Conservation (phyloP, 2,888 invertebrate genomes). For the Ophion costatus region DNA sequence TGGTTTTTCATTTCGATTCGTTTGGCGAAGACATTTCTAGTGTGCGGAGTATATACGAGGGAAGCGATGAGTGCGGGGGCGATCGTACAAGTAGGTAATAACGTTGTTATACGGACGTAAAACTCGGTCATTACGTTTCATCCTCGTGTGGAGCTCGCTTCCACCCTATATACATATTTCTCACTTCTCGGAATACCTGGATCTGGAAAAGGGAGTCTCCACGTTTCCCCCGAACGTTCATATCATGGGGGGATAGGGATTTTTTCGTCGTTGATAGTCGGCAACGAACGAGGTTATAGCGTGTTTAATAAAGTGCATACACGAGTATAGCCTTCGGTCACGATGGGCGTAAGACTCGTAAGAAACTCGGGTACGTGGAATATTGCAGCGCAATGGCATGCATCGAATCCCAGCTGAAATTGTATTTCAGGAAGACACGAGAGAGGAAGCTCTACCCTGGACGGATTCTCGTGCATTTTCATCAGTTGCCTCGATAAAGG, state of each 20-base stretch:
- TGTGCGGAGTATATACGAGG: background rate
- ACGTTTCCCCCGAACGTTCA: background rate
- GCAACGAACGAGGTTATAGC: conserved; percentile 57
- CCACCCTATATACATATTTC: conserved; percentile 18
- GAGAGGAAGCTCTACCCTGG: conserved; percentile 18
- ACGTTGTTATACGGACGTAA: conserved; percentile 60
- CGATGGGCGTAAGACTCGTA: conserved; percentile 42
- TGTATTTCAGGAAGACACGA: conserved; percentile 47
- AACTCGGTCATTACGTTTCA: conserved; percentile 56
- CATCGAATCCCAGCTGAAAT: conserved; percentile 23
- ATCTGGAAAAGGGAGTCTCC: conserved; percentile 7
- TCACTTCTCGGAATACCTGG: conserved; percentile 28
- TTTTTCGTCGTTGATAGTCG: conserved; percentile 23
- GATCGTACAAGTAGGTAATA: conserved; percentile 53
- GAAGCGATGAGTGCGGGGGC: conserved; percentile 32
- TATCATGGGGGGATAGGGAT: conserved; percentile 13
- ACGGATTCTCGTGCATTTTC: conserved; percentile 51
- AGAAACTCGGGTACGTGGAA: conserved; percentile 19
- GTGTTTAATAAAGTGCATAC: conserved; percentile 68
- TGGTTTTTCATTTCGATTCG: background rate
- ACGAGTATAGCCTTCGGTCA: conserved; percentile 38
- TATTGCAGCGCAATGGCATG: conserved; percentile 12
- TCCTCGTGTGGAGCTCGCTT: conserved; percentile 5
- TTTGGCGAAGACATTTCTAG: conserved; percentile 22
- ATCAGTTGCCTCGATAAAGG: conserved; percentile 35